A percentile compares a stretch with the other conserved stretches of the same genome.
Evolutionary conservation across 2,888 invertebrate species (phyloP).

Genomic region (Chymomyza amoena): DNA sequence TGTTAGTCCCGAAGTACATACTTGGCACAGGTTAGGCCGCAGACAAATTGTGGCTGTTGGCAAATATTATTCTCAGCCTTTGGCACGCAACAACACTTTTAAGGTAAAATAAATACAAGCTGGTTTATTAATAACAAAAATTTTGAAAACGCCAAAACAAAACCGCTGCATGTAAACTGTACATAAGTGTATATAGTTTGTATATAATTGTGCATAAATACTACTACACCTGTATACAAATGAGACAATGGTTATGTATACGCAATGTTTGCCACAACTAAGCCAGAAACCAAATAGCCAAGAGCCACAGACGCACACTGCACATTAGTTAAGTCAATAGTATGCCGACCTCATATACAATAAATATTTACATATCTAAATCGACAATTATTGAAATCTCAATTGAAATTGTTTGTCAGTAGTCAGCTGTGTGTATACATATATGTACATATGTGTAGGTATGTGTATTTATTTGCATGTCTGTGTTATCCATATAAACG

Average conservation of each 20-base stretch:
- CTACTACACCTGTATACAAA: slow-evolving; percentile 35
- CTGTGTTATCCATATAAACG: slow-evolving; percentile 7
- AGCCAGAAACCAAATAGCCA: slow-evolving; percentile 22
- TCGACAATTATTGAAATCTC: slow-evolving; percentile 76
- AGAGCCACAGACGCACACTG: slow-evolving; percentile 25
- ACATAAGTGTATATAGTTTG: slow-evolving; percentile 1
- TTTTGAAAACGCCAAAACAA: background rate
- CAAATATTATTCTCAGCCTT: slow-evolving; percentile 48
- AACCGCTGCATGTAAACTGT: background rate
- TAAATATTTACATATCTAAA: slow-evolving; percentile 75
- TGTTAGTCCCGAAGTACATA: slow-evolving; percentile 9
- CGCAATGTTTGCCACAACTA: slow-evolving; percentile 16
- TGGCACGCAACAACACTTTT: slow-evolving; percentile 24
- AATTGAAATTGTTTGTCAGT: slow-evolving; percentile 68
- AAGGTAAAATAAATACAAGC: background rate
- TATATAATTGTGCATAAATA: slow-evolving; percentile 1
- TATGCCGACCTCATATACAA: slow-evolving; percentile 46
- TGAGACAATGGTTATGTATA: slow-evolving; percentile 19
- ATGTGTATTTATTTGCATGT: slow-evolving; percentile 7
- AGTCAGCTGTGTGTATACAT: slow-evolving; percentile 25
- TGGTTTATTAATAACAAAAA: slow-evolving; percentile 3
- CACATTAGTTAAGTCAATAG: slow-evolving; percentile 71
- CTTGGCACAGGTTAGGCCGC: background rate
- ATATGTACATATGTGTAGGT: no score
- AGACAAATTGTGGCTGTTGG: slow-evolving; percentile 44